These are phyloP conservation scores for Ectropis crepuscularia DNA, from an alignment of 2,888 invertebrate species.

Conservation along the genomic window DNA sequence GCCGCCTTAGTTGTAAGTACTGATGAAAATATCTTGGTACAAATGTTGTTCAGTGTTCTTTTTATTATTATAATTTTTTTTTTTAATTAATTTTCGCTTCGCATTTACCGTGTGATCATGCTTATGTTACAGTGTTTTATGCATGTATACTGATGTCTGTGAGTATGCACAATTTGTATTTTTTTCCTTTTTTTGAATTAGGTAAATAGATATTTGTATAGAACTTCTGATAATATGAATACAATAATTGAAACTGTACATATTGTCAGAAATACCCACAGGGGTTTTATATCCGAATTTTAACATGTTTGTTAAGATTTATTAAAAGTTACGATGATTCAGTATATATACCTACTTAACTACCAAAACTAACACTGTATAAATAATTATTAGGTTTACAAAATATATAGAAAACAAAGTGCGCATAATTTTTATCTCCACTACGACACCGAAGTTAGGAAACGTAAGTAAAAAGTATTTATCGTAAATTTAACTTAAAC, in stretches of 20 bases:
- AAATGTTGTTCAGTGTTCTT: constrained; percentile 65
- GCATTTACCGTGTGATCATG: constrained; percentile 82
- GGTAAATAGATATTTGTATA: constrained; percentile 42
- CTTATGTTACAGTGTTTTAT: constrained; percentile 80
- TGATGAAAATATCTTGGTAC: constrained; percentile 76
- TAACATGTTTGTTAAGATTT: constrained; percentile 50
- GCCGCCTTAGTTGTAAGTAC: constrained; percentile 73
- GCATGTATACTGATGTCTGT: constrained; percentile 81
- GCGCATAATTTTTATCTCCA: constrained; percentile 70
- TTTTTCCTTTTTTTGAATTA: constrained; percentile 52
- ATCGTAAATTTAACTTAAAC: constrained; percentile 53
- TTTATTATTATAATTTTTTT: constrained; percentile 61
- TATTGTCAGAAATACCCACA: constrained; percentile 62
- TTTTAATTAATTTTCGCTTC: constrained; percentile 68
- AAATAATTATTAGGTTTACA: constrained; percentile 36
- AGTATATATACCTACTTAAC: constrained; percentile 37
- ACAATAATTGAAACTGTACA: constrained; percentile 45
- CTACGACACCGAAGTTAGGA: constrained; percentile 75
- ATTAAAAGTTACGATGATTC: constrained; percentile 47
- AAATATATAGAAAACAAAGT: constrained; percentile 43
- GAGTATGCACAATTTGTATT: constrained; percentile 82
- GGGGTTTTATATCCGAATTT: constrained; percentile 65
- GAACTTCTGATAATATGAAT: constrained; percentile 65
- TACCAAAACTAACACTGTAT: constrained; percentile 42
- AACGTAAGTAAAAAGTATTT: constrained; percentile 46